Evolutionary conservation across 2,113 vertebrate species (phyloP).

Genomic region (Haemorhous mexicanus): DNA sequence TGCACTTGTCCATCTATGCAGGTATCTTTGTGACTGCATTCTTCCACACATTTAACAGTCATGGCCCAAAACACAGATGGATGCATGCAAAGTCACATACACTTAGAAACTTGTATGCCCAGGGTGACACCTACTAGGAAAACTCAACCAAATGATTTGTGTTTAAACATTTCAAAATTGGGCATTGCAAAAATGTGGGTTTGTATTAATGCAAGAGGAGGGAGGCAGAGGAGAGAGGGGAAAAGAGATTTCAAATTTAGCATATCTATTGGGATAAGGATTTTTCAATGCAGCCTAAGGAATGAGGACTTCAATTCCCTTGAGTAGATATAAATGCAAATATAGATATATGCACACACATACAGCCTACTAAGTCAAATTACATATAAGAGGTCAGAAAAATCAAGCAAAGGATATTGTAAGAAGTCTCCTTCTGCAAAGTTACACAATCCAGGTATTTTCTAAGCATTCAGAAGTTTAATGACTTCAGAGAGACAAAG

Average conservation of each 20-base stretch:
- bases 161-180: background rate
- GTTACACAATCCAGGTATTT: background rate
- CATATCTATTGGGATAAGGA: constrained; percentile 7
- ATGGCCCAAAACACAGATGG: background rate
- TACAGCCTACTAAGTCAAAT: background rate
- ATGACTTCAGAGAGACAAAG: background rate
- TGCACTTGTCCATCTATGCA: background rate
- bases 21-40: background rate
- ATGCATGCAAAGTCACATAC: background rate
- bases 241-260: background rate
- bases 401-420: background rate
- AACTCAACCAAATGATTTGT: background rate
- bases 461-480: background rate
- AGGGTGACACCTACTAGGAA: background rate
- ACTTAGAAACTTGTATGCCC: background rate
- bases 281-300: constrained; percentile 26
- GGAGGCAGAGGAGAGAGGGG: background rate
- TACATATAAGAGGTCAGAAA: background rate
- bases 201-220: constrained; percentile 3
- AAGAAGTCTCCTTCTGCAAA: background rate
- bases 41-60: background rate
- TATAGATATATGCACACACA: background rate
- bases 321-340: constrained; percentile 32
- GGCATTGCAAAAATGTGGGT: background rate
- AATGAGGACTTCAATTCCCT: constrained; percentile 26